Evolutionary conservation across 2,888 invertebrate genomes (phyloP).

Genomic region (Bombylius major): DNA sequence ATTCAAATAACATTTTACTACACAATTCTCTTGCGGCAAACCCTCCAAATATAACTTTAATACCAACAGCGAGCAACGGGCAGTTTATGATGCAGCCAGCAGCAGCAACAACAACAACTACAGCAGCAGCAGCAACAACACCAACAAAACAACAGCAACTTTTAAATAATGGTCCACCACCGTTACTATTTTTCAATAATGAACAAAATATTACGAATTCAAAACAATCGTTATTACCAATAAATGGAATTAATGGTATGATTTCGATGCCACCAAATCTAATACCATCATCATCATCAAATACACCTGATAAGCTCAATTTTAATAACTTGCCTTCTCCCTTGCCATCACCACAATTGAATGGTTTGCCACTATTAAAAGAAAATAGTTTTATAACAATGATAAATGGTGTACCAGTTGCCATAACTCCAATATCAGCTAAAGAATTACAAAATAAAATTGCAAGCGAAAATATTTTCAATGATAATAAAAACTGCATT

Average conservation of each 20-base stretch:
- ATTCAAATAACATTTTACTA: not conserved
- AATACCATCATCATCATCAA: not conserved
- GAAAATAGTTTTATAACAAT: not conserved
- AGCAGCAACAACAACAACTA: not conserved
- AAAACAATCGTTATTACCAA: not conserved
- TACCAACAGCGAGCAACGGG: not conserved
- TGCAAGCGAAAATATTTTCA: no score
- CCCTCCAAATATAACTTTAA: not conserved
- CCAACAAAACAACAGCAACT: slow-evolving; percentile 21
- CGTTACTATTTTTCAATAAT: not conserved
- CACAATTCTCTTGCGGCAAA: not conserved
- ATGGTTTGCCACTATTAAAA: not conserved
- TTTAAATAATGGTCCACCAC: slow-evolving; percentile 22
- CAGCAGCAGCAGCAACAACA: slow-evolving; percentile 8
- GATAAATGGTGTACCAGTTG: not conserved
- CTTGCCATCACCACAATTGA: not conserved
- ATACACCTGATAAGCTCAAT: no score
- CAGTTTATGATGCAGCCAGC: not conserved
- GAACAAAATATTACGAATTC: not conserved
- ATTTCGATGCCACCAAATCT: not conserved
- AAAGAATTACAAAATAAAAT: not conserved
- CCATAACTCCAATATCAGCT: not conserved
- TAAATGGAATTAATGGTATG: not conserved
- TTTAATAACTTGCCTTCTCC: no score
- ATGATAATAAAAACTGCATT: no score